Evolutionary conservation across 2,113 vertebrate species (phyloP).

Genomic region (Pterocles burchelli): DNA sequence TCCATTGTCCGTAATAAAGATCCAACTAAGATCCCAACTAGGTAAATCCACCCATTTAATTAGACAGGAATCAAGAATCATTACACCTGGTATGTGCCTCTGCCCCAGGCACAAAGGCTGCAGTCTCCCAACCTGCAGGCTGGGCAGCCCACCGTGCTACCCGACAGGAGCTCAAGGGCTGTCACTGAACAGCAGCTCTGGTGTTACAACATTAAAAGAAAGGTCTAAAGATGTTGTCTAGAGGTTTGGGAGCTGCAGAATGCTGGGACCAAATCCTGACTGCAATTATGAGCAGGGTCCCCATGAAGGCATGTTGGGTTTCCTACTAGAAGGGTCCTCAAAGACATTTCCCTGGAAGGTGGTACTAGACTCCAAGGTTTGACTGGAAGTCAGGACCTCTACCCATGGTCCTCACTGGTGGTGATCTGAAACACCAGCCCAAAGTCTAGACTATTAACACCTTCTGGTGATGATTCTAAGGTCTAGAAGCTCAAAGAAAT

Average conservation of each 20-base stretch:
- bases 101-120: neutral
- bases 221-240: neutral
- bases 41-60: neutral
- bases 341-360: neutral
- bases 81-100: neutral
- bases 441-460: neutral
- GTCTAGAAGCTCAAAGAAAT: neutral
- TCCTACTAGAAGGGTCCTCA: neutral
- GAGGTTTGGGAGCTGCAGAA: neutral
- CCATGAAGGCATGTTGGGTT: neutral
- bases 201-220: neutral
- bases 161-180: neutral
- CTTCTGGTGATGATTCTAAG: neutral
- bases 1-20: neutral
- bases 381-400: neutral
- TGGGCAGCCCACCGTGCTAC: rapidly evolving
- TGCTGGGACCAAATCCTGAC: neutral
- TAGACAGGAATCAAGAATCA: neutral
- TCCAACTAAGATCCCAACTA: neutral
- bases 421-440: neutral
- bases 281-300: neutral
- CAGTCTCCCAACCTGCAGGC: neutral
- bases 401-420: neutral
- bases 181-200: neutral
- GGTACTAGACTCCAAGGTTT: neutral